A percentile compares a stretch with the other conserved stretches of the same genome.
Conservation (phyloP, 2,797 vertebrate species). For the Hapalemur alaotrensis region DNA sequence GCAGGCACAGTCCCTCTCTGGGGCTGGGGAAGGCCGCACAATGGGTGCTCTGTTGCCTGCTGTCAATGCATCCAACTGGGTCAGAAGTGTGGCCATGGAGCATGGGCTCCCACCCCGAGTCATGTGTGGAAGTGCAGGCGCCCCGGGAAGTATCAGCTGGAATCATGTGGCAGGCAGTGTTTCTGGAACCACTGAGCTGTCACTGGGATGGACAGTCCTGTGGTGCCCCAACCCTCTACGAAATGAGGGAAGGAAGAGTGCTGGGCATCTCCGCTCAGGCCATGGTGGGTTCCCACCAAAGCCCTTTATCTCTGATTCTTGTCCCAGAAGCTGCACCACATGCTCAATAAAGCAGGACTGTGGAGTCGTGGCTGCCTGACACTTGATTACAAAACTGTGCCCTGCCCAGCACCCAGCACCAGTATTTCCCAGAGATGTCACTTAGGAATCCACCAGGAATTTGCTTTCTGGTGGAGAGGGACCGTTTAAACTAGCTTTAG, state of each 20-base stretch:
- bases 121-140: background rate
- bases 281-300: background rate
- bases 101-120: background rate
- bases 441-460: background rate
- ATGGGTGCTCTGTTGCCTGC: constrained; percentile 33
- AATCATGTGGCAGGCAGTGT: background rate
- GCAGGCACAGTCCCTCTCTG: background rate
- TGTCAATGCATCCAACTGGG: background rate
- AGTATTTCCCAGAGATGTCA: background rate
- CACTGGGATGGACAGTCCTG: background rate
- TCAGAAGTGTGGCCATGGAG: background rate
- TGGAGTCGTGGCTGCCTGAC: background rate
- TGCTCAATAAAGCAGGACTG: too few species aligned
- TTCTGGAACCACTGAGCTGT: background rate
- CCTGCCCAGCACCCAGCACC: too few species aligned
- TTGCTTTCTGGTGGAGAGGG: background rate
- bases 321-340: too few species aligned
- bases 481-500: background rate
- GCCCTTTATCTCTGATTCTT: background rate
- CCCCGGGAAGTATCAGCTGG: background rate
- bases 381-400: background rate
- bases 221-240: accelerated
- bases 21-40: background rate
- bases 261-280: background rate
- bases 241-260: background rate